These are phyloP conservation scores for Lypha dubia DNA, from an alignment of 2,888 invertebrate genomes.

Conservation along the genomic window DNA sequence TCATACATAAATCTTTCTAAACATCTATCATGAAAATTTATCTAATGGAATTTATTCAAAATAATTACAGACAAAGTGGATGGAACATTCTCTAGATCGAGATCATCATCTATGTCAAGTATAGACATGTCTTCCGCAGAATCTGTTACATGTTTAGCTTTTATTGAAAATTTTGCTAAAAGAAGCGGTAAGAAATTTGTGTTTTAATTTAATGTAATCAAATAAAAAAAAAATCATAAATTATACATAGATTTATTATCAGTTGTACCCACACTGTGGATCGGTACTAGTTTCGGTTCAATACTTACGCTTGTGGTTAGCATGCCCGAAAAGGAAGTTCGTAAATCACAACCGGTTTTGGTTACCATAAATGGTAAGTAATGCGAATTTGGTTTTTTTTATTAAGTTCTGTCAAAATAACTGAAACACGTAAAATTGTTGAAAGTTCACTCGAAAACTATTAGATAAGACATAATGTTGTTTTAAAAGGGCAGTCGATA, in stretches of 20 bases:
- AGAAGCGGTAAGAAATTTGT: conserved; percentile 89
- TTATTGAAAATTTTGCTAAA: conserved; percentile 97
- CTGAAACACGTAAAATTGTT: background rate
- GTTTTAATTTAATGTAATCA: background rate
- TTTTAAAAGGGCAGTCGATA: background rate
- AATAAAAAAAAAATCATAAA: background rate
- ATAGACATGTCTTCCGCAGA: conserved; percentile 98
- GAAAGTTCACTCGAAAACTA: too few species aligned
- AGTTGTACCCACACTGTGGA: conserved; percentile 96
- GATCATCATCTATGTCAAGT: conserved; percentile 98
- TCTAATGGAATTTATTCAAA: conserved; percentile 22
- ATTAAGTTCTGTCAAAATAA: background rate
- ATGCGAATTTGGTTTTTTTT: background rate
- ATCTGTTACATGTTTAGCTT: conserved; percentile 97
- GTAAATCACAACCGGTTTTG: conserved; percentile 93
- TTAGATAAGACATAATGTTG: too few species aligned
- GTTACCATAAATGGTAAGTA: conserved; percentile 93
- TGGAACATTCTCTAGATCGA: conserved; percentile 97
- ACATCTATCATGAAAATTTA: background rate
- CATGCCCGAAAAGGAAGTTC: conserved; percentile 90
- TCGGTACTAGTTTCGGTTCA: conserved; percentile 98
- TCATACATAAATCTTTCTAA: conserved; percentile 14
- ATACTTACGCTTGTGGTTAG: conserved; percentile 96
- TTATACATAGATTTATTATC: conserved; percentile 91
- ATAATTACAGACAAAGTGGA: conserved; percentile 96